These are phyloP conservation scores for Ameiurus melas DNA, from an alignment of 2,113 vertebrate genomes.

Conservation along the genomic window DNA sequence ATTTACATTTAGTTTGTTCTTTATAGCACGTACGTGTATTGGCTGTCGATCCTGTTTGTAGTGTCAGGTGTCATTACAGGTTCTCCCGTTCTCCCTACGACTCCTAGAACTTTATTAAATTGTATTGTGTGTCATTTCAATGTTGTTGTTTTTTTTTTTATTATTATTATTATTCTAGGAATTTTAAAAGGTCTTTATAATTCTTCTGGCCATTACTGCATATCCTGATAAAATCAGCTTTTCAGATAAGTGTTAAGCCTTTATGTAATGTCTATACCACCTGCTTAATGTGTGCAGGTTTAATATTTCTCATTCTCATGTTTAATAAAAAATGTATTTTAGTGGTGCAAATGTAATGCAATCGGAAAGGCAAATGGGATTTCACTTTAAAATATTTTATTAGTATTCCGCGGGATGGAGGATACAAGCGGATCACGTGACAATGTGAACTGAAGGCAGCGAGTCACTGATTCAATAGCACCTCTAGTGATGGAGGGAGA, in stretches of 20 bases:
- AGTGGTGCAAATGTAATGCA: neutral
- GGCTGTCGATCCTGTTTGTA: neutral
- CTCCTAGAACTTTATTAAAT: neutral
- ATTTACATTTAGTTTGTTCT: constrained; percentile 1
- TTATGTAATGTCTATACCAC: neutral
- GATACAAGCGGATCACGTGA: neutral
- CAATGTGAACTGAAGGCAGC: neutral
- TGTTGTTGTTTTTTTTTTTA: neutral
- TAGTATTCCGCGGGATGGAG: neutral
- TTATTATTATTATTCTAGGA: too few relatives aligned
- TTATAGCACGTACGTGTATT: neutral
- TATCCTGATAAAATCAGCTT: neutral
- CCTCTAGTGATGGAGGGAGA: neutral
- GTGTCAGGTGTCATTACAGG: neutral
- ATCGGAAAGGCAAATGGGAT: neutral
- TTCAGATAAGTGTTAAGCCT: neutral
- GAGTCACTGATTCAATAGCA: neutral
- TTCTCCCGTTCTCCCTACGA: neutral
- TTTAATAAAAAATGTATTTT: neutral
- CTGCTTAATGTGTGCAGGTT: neutral
- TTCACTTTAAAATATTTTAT: neutral
- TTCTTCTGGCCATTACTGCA: neutral
- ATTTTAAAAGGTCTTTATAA: neutral
- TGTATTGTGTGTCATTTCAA: neutral
- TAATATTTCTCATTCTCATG: neutral